phyloP scores from a whole-genome alignment of 2,888 invertebrate species.

The Deroplatys truncata region DNA sequence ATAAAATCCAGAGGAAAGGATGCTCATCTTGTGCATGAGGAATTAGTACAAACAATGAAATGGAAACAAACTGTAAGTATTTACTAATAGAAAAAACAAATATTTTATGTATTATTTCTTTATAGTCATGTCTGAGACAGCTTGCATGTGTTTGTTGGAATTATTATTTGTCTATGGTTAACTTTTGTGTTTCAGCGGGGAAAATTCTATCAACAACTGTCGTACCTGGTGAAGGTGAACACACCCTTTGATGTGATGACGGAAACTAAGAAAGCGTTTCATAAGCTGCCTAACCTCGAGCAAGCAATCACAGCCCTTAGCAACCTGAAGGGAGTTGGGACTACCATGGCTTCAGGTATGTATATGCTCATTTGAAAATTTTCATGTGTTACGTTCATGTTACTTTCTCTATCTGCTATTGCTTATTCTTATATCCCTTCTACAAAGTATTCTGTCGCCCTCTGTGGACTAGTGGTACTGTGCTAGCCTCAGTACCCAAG shows the following conservation, averaged over 20 bases:
- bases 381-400: no score
- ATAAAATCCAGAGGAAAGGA: conserved; percentile 90
- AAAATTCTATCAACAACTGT: conserved; percentile 88
- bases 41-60: conserved; percentile 92
- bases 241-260: conserved; percentile 86
- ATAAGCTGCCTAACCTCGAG: conserved; percentile 85
- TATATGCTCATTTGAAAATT: no score
- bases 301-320: conserved; percentile 88
- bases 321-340: conserved; percentile 92
- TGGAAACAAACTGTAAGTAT: conserved; percentile 87
- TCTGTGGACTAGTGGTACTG: no score
- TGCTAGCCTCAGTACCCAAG: no score
- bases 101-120: not conserved
- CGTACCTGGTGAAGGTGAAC: conserved; percentile 91
- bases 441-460: no score
- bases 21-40: conserved; percentile 87
- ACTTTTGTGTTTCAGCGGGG: conserved; percentile 63
- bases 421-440: no score
- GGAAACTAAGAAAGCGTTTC: conserved; percentile 92
- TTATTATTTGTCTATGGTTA: no score
- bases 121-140: not conserved
- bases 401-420: no score
- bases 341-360: conserved; percentile 82
- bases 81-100: conserved; percentile 4
- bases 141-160: no score